Conservation (phyloP, 2,113 vertebrate genomes). For the Corapipo altera region DNA sequence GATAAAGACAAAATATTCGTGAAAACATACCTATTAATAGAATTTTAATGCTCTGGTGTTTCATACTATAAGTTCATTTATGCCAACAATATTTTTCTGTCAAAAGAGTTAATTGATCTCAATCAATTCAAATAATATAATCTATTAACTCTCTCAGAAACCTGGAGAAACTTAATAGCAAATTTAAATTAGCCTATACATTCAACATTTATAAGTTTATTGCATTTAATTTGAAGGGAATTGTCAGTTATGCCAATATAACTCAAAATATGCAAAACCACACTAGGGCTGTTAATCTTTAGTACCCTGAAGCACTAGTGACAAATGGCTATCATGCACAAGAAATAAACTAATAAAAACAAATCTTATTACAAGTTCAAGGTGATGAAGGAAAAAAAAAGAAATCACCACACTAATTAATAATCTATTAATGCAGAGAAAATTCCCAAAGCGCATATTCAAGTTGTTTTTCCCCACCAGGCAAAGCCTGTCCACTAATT, state of each 20-base stretch:
- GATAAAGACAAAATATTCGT: not conserved
- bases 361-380: conserved; percentile 2
- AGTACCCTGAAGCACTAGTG: conserved; percentile 23
- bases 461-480: not conserved
- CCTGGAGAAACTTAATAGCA: conserved; percentile 12
- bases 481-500: conserved; percentile 21
- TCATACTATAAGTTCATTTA: not conserved
- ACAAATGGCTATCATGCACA: conserved; percentile 37
- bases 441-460: conserved; percentile 4
- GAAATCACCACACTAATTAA: not conserved
- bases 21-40: not conserved
- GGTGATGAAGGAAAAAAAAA: not conserved
- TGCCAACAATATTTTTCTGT: not conserved
- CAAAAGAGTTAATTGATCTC: not conserved
- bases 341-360: conserved; percentile 38
- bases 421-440: not conserved
- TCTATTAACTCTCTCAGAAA: conserved; percentile 27
- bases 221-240: conserved; percentile 56
- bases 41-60: not conserved
- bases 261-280: conserved; percentile 52
- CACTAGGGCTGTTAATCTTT: conserved; percentile 50
- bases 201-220: conserved; percentile 51
- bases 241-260: conserved; percentile 56
- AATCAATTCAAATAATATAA: conserved; percentile 45
- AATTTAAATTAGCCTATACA: conserved; percentile 48